A percentile compares a stretch with the other conserved stretches of the same genome.
Evolutionary conservation across 2,888 invertebrate genomes (phyloP).

Genomic region (Bellardia pandia): DNA sequence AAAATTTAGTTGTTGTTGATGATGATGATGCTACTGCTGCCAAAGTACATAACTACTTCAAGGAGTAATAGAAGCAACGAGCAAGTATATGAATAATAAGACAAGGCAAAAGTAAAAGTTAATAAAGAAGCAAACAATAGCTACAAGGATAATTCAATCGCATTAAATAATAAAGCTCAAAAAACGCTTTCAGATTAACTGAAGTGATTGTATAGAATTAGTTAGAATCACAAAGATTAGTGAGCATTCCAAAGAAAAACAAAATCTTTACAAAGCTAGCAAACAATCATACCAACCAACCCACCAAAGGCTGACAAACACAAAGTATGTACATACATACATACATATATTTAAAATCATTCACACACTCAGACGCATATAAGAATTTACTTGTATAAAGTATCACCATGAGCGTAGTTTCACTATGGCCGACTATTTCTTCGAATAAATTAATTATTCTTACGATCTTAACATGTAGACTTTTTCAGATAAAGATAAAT

Average conservation of each 20-base stretch:
- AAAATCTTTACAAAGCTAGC: slow-evolving; percentile 47
- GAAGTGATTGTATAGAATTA: slow-evolving; percentile 73
- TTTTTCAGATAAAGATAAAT: too few species aligned
- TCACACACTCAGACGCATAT: neutral
- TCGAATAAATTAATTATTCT: too few species aligned
- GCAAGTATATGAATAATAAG: slow-evolving; percentile 33
- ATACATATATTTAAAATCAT: slow-evolving; percentile 11
- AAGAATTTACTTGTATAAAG: slow-evolving; percentile 19
- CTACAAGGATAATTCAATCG: slow-evolving; percentile 76
- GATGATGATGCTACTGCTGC: neutral
- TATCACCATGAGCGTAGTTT: slow-evolving; percentile 25
- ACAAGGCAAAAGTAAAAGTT: slow-evolving; percentile 65
- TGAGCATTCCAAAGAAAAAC: slow-evolving; percentile 49
- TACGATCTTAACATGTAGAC: too few species aligned
- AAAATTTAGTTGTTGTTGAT: slow-evolving; percentile 13
- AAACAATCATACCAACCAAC: slow-evolving; percentile 45
- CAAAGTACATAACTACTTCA: slow-evolving; percentile 18
- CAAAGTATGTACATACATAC: too few species aligned
- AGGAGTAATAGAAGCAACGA: slow-evolving; percentile 26
- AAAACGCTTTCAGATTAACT: slow-evolving; percentile 79
- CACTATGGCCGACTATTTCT: too few species aligned
- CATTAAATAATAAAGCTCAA: slow-evolving; percentile 79
- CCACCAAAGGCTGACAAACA: slow-evolving; percentile 40
- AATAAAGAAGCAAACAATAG: slow-evolving; percentile 69
- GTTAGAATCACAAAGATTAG: slow-evolving; percentile 67